Base-by-base conservation (phyloP, 2,888 invertebrate species). In the Coelinius sp. region DNA sequence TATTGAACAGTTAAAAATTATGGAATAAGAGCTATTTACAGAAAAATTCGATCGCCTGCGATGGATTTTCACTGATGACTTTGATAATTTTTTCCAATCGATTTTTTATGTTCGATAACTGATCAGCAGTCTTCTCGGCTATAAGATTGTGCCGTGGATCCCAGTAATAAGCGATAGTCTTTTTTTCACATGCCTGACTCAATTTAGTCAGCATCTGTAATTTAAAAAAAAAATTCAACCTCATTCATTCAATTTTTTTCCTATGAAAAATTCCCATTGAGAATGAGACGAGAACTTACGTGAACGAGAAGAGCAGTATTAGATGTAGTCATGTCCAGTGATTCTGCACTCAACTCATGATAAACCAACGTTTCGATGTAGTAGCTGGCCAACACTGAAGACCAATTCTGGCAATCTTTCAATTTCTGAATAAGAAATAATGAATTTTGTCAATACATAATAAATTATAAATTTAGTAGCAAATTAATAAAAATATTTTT, bases 311-410 rank as follows among this genome's bases (percentile, higher is more conserved):
- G 62, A 17, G 1, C 6, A 62, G 27, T 69, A 10, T 46, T 46
- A 20, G 10, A 20, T 10, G 20, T 27, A n/a, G 14, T 3, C 5
- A 53, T n/a, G 20, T 62, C 20, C 25, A 31, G 2, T 14, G 10
- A 5, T 0, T 46, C 31, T 5, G 25, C 3, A 14, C 17, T 24
- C 14, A 70, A 52, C 14, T 44, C 70, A 35, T 70, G 63, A 35
- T 38, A 70, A 63, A 89, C 89, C 0, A 91, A 73, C 0, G 90
- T 91, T 80, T 92, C 91, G 0, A 91, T 89, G 67, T 89, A 90
- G 76, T 92, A 91, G 75, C 91, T 91, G 0, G 90, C 89, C n/a
- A 91, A 86, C 7, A 83, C 83, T 0, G 85, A 76, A 24, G 24
- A 24, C 88, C 90, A 89, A 0, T 82, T 81, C 46, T 85, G 85